phyloP scores from a whole-genome alignment of 2,797 vertebrate species.

The Chiroxiphia lanceolata region DNA sequence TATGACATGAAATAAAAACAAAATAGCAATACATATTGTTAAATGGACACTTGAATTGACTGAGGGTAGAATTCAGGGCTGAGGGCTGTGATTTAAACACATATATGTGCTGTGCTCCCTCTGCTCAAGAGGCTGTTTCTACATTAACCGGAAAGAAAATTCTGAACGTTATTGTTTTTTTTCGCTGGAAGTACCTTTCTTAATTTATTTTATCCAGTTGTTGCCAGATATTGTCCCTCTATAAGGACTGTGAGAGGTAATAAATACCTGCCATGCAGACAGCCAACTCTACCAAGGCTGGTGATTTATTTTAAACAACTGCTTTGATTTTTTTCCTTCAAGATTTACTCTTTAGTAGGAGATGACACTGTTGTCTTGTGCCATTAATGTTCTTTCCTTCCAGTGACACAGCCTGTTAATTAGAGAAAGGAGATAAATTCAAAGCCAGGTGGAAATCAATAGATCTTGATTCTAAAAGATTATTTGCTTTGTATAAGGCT shows the following conservation, averaged over 20 bases:
- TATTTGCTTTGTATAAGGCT: background rate
- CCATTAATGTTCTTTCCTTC: conserved; percentile 20
- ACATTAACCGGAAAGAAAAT: background rate
- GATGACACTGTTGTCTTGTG: conserved; percentile 33
- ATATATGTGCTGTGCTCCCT: background rate
- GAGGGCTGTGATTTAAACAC: background rate
- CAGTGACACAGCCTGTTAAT: conserved; percentile 13
- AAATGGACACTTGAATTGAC: background rate
- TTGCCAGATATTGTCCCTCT: background rate
- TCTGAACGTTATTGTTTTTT: background rate
- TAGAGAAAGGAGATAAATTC: conserved; percentile 16
- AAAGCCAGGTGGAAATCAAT: background rate
- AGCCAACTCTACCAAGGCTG: background rate
- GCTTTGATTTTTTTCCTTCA: conserved; percentile 6
- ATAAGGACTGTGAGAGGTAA: background rate
- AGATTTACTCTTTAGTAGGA: conserved; percentile 2
- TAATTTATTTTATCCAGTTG: conserved; percentile 5
- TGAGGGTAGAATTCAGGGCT: background rate
- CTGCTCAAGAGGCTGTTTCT: background rate
- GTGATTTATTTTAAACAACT: conserved; percentile 31
- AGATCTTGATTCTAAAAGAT: background rate
- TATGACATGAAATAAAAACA: background rate
- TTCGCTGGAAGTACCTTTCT: background rate
- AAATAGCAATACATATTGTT: background rate
- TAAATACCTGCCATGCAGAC: background rate